Conservation (phyloP, 2,888 invertebrate species). For the Falcaria lacertinaria region DNA sequence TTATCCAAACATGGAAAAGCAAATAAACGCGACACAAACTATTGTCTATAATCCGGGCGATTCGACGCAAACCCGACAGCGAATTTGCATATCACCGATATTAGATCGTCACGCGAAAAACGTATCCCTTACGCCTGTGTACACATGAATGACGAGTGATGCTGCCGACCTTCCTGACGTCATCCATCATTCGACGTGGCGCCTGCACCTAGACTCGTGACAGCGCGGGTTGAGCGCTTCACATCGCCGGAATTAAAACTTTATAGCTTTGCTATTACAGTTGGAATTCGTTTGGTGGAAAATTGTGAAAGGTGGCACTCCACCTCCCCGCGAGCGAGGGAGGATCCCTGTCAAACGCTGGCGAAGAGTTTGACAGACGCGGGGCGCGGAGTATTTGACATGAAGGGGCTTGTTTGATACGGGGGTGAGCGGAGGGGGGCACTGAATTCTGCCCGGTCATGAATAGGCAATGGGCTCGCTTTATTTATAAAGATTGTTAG, state of each 20-base stretch:
- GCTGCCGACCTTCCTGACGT: conserved; percentile 78
- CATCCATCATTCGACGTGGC: conserved; percentile 79
- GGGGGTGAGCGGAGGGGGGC: conserved; percentile 66
- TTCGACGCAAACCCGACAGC: conserved; percentile 56
- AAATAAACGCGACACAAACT: conserved; percentile 30
- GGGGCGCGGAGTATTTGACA: conserved; percentile 79
- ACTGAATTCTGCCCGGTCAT: conserved; percentile 75
- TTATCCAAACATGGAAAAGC: neutral
- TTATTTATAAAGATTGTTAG: conserved; percentile 78
- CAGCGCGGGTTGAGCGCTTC: conserved; percentile 47
- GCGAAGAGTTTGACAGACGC: conserved; percentile 80
- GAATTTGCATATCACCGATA: conserved; percentile 79
- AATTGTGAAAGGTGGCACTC: conserved; percentile 58
- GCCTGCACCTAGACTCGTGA: conserved; percentile 78
- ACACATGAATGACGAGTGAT: conserved; percentile 80
- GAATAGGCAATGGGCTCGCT: conserved; percentile 79
- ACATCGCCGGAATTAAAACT: conserved; percentile 23
- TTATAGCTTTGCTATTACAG: conserved; percentile 19
- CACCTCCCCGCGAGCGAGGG: conserved; percentile 71
- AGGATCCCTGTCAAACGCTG: conserved; percentile 79
- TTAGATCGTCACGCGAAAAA: conserved; percentile 79
- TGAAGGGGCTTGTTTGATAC: conserved; percentile 80
- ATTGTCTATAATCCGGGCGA: conserved; percentile 32
- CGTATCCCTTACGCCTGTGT: conserved; percentile 80
- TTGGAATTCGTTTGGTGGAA: conserved; percentile 15